These are phyloP conservation scores for Halcyon malimbica DNA, from an alignment of 2,113 vertebrate species.

Conservation along the genomic window DNA sequence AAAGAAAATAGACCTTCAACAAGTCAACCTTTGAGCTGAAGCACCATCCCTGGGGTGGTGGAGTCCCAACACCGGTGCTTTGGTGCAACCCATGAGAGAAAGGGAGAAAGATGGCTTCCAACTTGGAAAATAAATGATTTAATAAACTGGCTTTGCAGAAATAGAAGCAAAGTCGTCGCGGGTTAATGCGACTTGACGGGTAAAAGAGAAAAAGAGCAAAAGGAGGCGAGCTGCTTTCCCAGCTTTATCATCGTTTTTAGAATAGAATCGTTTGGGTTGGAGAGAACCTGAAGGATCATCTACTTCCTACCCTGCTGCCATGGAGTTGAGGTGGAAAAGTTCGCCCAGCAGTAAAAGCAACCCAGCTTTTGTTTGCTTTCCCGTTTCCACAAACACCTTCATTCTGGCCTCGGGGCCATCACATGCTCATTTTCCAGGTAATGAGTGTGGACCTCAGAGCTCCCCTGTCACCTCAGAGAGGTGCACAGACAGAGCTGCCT, in stretches of 20 bases:
- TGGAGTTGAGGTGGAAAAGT: too few relatives aligned
- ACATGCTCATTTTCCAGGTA: too few relatives aligned
- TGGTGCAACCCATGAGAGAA: neutral
- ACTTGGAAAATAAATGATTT: neutral
- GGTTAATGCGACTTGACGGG: neutral
- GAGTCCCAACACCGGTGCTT: neutral
- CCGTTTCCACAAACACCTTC: too few relatives aligned
- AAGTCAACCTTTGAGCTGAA: neutral
- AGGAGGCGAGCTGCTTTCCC: neutral
- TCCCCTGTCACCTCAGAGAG: too few relatives aligned
- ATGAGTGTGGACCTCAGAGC: too few relatives aligned
- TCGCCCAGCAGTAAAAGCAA: too few relatives aligned
- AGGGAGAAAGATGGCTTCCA: neutral
- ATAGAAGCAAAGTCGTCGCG: neutral
- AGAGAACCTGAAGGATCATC: too few relatives aligned
- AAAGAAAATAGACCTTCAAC: neutral
- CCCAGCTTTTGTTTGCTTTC: too few relatives aligned
- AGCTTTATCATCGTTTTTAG: neutral
- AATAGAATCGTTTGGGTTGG: too few relatives aligned
- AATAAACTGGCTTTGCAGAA: neutral
- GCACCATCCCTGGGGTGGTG: neutral
- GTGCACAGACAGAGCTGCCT: too few relatives aligned
- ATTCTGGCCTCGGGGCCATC: too few relatives aligned
- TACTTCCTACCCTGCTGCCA: too few relatives aligned
- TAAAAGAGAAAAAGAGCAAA: neutral